Base-by-base conservation (phyloP, 1,140 invertebrate genomes). In the Harpegnathos saltator region DNA sequence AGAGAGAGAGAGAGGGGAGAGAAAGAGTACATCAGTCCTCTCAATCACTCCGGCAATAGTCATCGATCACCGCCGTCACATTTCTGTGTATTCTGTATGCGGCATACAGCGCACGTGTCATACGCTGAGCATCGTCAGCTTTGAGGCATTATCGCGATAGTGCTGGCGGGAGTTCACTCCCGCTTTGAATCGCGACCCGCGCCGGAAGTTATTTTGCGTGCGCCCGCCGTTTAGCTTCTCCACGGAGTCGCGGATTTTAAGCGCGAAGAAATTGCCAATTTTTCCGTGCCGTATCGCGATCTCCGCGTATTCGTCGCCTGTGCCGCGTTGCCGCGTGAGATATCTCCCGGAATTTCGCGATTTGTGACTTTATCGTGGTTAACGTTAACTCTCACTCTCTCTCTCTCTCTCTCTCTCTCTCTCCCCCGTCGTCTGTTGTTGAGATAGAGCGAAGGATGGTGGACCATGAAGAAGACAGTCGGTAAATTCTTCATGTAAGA, bases 31-130 rank as follows among this genome's bases (percentile, higher is more conserved):
- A 69, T 69, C 33, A 80, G 22, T 58, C 54, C 75, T 80, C 63
- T 80, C 63, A 80, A 80, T 80, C 75, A 80, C 50, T 26, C 52
- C 17, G 33, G 33, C n/a, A 52, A 80, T 80, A 52, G 75, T 52
- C 63, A 80, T 80, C 75, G 65, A 80, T 80, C 75, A 80, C 33
- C 1, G 14, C 33, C 22, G 33, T 80, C 65, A 58, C 65, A 58
- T 80, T 80, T 56, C 63, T 69, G 50, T 56, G 63, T 78, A 56
- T 44, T 44, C 3, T n/a, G 56, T 12, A 11, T 24, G 56, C n/a
- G 69, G 44, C 33, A 3, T 58, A 19, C 24, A 58, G 24, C 56
- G 68, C 44, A 22, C 48, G 52, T 68, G 52, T 68, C 80, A 71
- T 63, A 63, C 75, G 65, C 71, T 58, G 65, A 9, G 33, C 62